These are phyloP conservation scores for Aquatica leii DNA, from an alignment of 2,888 invertebrate genomes.

Conservation along the genomic window DNA sequence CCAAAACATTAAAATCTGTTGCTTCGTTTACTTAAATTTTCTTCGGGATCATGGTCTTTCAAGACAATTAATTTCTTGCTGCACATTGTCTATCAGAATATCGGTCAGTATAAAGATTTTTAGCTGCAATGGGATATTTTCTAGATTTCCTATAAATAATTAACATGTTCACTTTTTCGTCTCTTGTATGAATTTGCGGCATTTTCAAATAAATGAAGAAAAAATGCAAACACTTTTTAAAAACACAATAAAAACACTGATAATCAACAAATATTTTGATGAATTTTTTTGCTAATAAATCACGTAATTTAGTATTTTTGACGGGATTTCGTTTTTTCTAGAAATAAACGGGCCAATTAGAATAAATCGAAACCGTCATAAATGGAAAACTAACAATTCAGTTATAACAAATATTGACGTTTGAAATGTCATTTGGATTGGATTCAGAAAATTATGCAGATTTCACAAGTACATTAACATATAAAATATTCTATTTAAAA, in stretches of 20 bases:
- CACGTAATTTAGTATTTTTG: too few species aligned
- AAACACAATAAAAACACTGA: neutral
- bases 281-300: neutral
- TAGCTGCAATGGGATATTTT: neutral
- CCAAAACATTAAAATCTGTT: neutral
- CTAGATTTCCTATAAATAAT: neutral
- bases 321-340: too few species aligned
- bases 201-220: neutral
- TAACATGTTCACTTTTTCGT: too few species aligned
- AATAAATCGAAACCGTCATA: too few species aligned
- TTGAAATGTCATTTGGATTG: neutral
- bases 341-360: too few species aligned
- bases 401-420: too few species aligned
- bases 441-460: too few species aligned
- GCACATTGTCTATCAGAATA: neutral
- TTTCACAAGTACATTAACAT: neutral
- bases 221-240: too few species aligned
- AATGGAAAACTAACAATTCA: too few species aligned
- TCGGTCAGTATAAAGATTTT: neutral
- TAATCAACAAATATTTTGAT: neutral
- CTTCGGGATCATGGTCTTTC: too few species aligned
- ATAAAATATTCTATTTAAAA: neutral
- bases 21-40: too few species aligned
- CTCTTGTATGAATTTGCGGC: neutral
- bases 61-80: too few species aligned